Evolutionary conservation across 2,113 vertebrate species (phyloP).

Genomic region (Ptyas mucosa): DNA sequence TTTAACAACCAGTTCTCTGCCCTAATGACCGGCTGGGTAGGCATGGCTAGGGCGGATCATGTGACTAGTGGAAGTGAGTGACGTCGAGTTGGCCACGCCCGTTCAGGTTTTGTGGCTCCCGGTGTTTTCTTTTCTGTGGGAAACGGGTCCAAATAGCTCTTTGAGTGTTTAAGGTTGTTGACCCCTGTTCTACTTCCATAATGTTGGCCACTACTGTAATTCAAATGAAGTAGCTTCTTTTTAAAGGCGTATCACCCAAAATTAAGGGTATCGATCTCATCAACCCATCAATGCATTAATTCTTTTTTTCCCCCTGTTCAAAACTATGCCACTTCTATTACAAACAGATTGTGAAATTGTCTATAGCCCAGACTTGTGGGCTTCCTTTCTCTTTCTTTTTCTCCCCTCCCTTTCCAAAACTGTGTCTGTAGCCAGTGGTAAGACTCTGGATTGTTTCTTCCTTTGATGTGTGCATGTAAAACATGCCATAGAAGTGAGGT

Average conservation of each 20-base stretch:
- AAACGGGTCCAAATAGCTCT: too few relatives aligned
- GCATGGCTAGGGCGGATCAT: too few relatives aligned
- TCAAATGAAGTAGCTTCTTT: neutral
- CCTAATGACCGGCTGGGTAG: too few relatives aligned
- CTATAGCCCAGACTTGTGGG: neutral
- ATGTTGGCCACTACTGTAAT: too few relatives aligned
- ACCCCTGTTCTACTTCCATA: too few relatives aligned
- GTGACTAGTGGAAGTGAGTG: too few relatives aligned
- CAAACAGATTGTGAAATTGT: neutral
- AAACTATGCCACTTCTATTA: neutral
- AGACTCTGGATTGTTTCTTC: slow-evolving; percentile 24
- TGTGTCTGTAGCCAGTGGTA: neutral
- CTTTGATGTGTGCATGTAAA: slow-evolving; percentile 26
- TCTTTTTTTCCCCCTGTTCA: neutral
- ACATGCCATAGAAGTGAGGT: slow-evolving; percentile 50
- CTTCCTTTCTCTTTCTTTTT: neutral
- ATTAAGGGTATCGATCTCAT: neutral
- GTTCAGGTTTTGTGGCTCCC: too few relatives aligned
- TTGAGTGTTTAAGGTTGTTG: too few relatives aligned
- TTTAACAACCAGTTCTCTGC: too few relatives aligned
- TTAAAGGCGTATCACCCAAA: neutral
- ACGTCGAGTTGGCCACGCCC: too few relatives aligned
- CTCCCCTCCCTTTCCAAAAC: neutral
- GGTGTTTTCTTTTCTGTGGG: too few relatives aligned
- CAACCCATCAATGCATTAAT: neutral